A percentile compares a stretch with the other conserved stretches of the same genome.
phyloP scores from a whole-genome alignment of 1,140 invertebrate genomes.

The Halesus radiatus region DNA sequence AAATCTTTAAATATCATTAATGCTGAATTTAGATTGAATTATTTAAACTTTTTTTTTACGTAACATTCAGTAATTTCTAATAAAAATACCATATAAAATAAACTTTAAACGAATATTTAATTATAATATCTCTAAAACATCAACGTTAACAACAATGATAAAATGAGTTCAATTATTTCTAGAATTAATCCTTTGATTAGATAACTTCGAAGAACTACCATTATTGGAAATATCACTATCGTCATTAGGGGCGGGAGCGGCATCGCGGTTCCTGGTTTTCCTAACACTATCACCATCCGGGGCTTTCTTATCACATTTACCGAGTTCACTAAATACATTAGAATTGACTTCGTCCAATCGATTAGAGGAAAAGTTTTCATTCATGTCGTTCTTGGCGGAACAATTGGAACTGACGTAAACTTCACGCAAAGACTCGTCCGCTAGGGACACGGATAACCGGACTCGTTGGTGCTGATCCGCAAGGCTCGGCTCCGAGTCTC shows the following conservation, averaged over 20 bases:
- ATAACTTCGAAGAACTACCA: slow-evolving; percentile 40
- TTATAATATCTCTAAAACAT: slow-evolving; percentile 9
- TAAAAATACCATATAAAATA: no score
- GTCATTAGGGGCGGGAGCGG: slow-evolving; percentile 15
- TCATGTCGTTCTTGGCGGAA: slow-evolving; percentile 13
- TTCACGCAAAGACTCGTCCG: neutral
- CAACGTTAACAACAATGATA: slow-evolving; percentile 29
- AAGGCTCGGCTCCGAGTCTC: slow-evolving; percentile 18
- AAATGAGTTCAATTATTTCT: slow-evolving; percentile 25
- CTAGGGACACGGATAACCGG: neutral
- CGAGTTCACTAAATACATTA: slow-evolving; percentile 53
- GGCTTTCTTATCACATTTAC: slow-evolving; percentile 50
- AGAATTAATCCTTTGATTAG: slow-evolving; percentile 39
- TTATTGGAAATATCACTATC: slow-evolving; percentile 48
- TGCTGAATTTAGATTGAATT: no score
- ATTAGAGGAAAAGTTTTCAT: slow-evolving; percentile 46
- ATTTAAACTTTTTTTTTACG: no score
- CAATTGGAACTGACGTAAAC: slow-evolving; percentile 9
- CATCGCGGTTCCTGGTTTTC: slow-evolving; percentile 4
- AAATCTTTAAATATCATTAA: no score
- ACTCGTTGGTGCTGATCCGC: neutral
- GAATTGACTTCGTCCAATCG: slow-evolving; percentile 53
- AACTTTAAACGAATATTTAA: no score
- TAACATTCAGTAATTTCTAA: no score
- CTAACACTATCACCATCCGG: slow-evolving; percentile 44